phyloP scores from a whole-genome alignment of 64 coral and sea anemone species.

The Dendrophyllia cribrosa region DNA sequence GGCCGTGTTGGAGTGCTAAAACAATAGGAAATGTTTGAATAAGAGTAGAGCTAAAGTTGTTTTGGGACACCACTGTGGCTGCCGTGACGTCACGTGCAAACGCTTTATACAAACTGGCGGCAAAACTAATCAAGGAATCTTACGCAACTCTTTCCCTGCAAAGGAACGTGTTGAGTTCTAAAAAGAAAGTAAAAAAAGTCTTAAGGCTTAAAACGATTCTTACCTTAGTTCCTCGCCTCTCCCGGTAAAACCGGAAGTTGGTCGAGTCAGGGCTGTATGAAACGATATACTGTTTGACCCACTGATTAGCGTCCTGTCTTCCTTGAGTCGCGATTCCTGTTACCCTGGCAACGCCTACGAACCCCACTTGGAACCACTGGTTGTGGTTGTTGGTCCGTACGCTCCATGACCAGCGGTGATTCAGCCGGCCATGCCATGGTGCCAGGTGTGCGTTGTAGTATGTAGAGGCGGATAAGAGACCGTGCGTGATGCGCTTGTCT shows the following conservation, averaged over 20 bases:
- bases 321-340: conserved; percentile 66
- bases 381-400: conserved; percentile 28
- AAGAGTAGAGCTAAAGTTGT: too few relatives aligned
- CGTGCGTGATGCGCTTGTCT: conserved; percentile 48
- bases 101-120: too few relatives aligned
- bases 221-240: conserved; percentile 27
- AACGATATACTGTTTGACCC: conserved; percentile 48
- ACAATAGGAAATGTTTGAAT: too few relatives aligned
- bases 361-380: conserved; percentile 49
- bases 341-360: conserved; percentile 24
- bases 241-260: conserved; percentile 28
- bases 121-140: too few relatives aligned
- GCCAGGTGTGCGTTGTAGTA: conserved; percentile 35
- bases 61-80: too few relatives aligned
- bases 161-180: too few relatives aligned
- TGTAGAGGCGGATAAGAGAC: conserved; percentile 22
- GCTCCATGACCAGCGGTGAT: conserved; percentile 43
- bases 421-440: conserved; percentile 35
- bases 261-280: conserved; percentile 33
- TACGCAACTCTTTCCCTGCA: too few relatives aligned
- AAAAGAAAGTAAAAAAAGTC: neutral
- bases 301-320: conserved; percentile 49
- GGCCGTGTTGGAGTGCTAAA: too few relatives aligned
- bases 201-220: neutral
- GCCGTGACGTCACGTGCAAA: too few relatives aligned